A percentile compares a stretch with the other conserved stretches of the same genome.
Conservation (phyloP, 2,113 vertebrate species). For the Todiramphus saurophagus region DNA sequence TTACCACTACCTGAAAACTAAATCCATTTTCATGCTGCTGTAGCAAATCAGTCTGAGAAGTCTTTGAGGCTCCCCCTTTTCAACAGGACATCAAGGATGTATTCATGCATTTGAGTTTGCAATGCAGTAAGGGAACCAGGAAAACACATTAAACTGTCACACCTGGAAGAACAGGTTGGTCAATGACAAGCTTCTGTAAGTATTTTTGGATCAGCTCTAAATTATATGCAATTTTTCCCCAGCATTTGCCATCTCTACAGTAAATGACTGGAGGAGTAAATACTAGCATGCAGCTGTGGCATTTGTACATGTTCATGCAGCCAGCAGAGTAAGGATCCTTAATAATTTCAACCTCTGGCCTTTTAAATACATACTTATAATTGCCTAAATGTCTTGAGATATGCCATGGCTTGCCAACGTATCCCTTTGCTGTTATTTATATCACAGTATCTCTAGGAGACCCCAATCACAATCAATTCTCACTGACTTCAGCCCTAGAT, state of each 20-base stretch:
- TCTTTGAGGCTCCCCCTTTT: not conserved
- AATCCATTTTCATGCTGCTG: not conserved
- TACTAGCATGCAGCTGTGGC: not conserved
- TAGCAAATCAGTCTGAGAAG: not conserved
- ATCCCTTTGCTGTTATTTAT: not conserved
- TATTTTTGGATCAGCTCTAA: not conserved
- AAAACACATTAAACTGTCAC: not conserved
- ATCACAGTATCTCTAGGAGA: not conserved
- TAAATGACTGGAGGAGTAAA: not conserved
- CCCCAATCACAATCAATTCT: not conserved
- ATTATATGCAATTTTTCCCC: not conserved
- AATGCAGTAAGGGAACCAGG: not conserved
- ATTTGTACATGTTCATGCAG: not conserved
- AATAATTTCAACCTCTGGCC: not conserved
- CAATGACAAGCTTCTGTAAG: not conserved
- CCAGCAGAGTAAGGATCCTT: not conserved
- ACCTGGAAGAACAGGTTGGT: not conserved
- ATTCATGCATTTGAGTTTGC: not conserved
- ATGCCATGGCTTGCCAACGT: not conserved
- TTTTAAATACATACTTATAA: not conserved
- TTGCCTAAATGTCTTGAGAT: not conserved
- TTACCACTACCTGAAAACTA: not conserved
- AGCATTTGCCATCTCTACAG: not conserved
- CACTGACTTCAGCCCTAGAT: not conserved
- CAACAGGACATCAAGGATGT: not conserved